Percentiles rank a stretch among this genome's conserved stretches.
phyloP scores from a whole-genome alignment of 2,797 vertebrate species.

The Knipowitschia caucasica region DNA sequence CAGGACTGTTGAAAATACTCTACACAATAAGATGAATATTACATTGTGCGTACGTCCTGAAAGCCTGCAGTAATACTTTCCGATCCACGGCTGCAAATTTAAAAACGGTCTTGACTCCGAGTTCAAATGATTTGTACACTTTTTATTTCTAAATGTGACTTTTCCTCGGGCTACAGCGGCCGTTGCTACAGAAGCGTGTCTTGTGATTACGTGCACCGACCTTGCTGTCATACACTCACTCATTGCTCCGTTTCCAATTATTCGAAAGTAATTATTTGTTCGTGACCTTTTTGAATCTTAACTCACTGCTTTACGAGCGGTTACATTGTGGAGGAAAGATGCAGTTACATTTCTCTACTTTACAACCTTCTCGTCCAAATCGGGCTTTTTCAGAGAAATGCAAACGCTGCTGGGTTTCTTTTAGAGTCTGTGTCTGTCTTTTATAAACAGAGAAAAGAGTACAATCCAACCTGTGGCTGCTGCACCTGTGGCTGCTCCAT shows the following conservation, averaged over 20 bases:
- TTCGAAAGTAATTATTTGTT: conserved; percentile 14
- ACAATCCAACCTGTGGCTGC: no score
- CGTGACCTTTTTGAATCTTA: conserved; percentile 20
- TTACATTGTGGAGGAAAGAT: no score
- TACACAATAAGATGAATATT: no score
- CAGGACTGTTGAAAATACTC: no score
- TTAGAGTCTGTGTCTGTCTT: no score
- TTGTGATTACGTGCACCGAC: conserved; percentile 15
- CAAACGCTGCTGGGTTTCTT: no score
- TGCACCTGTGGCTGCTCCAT: no score
- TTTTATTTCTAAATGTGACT: conserved; percentile 3
- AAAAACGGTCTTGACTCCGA: background rate
- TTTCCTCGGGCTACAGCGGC: background rate
- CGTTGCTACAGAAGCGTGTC: background rate
- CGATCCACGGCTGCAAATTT: background rate
- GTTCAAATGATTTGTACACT: background rate
- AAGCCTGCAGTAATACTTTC: background rate
- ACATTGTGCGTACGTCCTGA: no score
- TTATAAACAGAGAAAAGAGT: no score
- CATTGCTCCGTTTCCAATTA: conserved; percentile 12
- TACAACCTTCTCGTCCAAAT: no score
- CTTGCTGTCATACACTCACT: conserved; percentile 7
- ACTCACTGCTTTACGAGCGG: conserved; percentile 19
- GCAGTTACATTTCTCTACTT: no score
- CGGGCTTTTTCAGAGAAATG: background rate